Percentiles rank a stretch among this genome's conserved stretches.
Evolutionary conservation across 1,140 invertebrate genomes (phyloP).

Genomic region (Paraescarpia echinospica): DNA sequence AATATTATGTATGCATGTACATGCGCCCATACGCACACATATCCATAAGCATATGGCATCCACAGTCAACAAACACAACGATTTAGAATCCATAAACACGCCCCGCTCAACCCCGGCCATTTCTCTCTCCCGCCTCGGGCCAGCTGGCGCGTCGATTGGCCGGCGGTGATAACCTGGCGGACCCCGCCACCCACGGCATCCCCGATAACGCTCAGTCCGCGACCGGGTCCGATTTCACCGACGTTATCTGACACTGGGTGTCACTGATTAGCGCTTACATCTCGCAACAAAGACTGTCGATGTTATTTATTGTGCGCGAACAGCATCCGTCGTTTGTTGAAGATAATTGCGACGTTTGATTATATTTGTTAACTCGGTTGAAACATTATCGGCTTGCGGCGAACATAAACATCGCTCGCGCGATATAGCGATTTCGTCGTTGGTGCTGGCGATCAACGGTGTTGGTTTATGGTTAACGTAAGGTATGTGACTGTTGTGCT

Average conservation of each 20-base stretch:
- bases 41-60: not conserved
- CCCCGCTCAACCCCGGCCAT: not conserved
- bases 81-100: not conserved
- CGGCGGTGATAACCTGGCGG: not conserved
- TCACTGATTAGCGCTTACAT: not conserved
- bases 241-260: not conserved
- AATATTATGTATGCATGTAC: not conserved
- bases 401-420: not conserved
- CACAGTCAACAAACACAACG: not conserved
- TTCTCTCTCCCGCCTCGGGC: not conserved
- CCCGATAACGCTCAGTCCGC: not conserved
- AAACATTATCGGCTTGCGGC: not conserved
- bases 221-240: not conserved
- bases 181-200: not conserved
- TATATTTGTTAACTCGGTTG: not conserved
- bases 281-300: not conserved
- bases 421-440: not conserved
- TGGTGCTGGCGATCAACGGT: not conserved
- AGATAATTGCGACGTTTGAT: not conserved
- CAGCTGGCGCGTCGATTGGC: not conserved
- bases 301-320: slow-evolving; percentile 5
- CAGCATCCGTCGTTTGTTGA: not conserved
- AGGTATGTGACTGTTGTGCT: not conserved
- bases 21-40: not conserved
- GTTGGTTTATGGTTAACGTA: not conserved